These are phyloP conservation scores for Coelinius sp. DNA, from an alignment of 2,888 invertebrate genomes.

Conservation along the genomic window DNA sequence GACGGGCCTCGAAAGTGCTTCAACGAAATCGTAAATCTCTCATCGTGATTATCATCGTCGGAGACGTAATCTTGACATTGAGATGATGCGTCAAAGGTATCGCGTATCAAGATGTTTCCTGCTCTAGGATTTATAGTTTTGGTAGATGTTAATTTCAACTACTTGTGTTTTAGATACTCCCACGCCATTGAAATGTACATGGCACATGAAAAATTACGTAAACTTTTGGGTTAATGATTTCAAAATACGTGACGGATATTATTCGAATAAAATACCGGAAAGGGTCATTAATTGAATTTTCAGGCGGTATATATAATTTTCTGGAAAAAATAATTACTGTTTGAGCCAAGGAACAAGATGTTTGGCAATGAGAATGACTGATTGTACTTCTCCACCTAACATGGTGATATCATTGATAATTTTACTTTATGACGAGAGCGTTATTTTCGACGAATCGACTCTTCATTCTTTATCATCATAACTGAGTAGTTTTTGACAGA, in stretches of 20 bases:
- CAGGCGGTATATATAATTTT: background rate
- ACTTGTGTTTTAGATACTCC: constrained; percentile 6
- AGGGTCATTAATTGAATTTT: too few species aligned
- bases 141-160: background rate
- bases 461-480: too few species aligned
- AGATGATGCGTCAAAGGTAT: constrained; percentile 8
- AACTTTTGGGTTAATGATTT: background rate
- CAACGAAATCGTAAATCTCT: constrained; percentile 30
- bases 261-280: background rate
- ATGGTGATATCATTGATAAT: too few species aligned
- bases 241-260: background rate
- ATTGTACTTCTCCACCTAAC: too few species aligned
- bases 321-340: too few species aligned
- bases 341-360: too few species aligned
- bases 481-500: too few species aligned
- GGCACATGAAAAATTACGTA: background rate
- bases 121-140: background rate
- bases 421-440: too few species aligned
- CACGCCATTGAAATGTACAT: constrained; percentile 5
- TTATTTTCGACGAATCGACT: too few species aligned
- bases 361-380: too few species aligned
- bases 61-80: constrained; percentile 36
- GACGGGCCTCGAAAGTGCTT: background rate
- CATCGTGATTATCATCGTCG: constrained; percentile 16
- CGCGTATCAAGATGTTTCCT: constrained; percentile 3